These are phyloP conservation scores for Cisticola juncidis DNA, from an alignment of 2,113 vertebrate genomes.

Conservation along the genomic window DNA sequence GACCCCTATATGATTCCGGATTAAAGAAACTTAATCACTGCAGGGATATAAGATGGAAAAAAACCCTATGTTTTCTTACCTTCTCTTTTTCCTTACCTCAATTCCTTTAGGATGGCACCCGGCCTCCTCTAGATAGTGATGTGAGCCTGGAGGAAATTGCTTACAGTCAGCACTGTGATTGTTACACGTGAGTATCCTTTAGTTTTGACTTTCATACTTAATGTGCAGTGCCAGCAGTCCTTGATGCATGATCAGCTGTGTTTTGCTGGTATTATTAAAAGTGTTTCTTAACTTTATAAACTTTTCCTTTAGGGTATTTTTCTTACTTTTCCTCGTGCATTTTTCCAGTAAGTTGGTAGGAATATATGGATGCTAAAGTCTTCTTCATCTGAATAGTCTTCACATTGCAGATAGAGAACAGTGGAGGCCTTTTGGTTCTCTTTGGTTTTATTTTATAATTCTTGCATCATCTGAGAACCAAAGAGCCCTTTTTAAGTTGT, in stretches of 20 bases:
- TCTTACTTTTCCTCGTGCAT: background rate
- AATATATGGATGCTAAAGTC: background rate
- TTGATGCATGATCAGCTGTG: background rate
- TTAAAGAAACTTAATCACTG: background rate
- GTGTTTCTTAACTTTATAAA: background rate
- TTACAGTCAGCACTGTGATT: constrained; percentile 79
- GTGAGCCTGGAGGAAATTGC: constrained; percentile 86
- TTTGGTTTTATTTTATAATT: background rate
- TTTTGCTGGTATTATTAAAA: background rate
- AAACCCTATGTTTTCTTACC: background rate
- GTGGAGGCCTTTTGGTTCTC: background rate
- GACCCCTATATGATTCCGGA: background rate
- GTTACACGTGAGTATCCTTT: constrained; percentile 85
- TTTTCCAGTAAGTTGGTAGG: background rate
- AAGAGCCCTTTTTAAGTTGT: background rate
- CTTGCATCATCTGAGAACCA: background rate
- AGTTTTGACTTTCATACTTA: background rate
- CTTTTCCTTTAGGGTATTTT: background rate
- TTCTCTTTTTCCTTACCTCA: background rate
- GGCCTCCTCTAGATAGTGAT: constrained; percentile 81
- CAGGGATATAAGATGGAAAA: background rate
- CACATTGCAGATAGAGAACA: background rate
- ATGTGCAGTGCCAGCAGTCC: background rate
- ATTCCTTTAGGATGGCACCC: constrained; percentile 80
- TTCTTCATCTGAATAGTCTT: background rate